Evolutionary conservation across 2,888 invertebrate species (phyloP).

Genomic region (Folsomia manolachei): DNA sequence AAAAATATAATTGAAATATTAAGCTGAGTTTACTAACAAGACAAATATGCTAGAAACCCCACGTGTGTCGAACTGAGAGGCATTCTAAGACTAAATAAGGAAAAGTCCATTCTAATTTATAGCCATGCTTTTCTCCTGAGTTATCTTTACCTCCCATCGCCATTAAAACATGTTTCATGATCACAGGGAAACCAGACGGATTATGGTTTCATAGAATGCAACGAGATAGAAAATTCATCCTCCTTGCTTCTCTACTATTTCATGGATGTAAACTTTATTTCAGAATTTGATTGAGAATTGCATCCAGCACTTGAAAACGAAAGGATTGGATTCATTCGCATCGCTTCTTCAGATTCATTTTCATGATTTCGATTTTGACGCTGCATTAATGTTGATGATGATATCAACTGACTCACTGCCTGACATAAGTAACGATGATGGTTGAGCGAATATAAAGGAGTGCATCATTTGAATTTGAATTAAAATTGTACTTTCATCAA

Average conservation of each 20-base stretch:
- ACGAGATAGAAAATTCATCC: too few species aligned
- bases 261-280: background rate
- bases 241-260: too few species aligned
- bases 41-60: too few species aligned
- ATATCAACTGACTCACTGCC: constrained; percentile 26
- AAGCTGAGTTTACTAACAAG: too few species aligned
- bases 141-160: background rate
- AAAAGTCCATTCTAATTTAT: too few species aligned
- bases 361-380: constrained; percentile 20
- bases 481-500: constrained; percentile 9
- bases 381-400: constrained; percentile 10
- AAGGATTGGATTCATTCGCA: background rate
- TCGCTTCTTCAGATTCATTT: background rate
- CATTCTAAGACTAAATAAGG: too few species aligned
- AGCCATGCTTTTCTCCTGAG: background rate
- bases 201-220: too few species aligned
- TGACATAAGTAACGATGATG: constrained; percentile 31
- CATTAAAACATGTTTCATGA: background rate
- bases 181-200: background rate
- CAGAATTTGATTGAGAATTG: background rate
- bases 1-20: too few species aligned
- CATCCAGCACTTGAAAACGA: too few species aligned
- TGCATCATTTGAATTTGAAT: constrained; percentile 13
- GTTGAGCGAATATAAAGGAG: constrained; percentile 18
- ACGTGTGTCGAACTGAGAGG: background rate